Conservation (phyloP, 2,888 invertebrate genomes). For the Parnassius smintheus region DNA sequence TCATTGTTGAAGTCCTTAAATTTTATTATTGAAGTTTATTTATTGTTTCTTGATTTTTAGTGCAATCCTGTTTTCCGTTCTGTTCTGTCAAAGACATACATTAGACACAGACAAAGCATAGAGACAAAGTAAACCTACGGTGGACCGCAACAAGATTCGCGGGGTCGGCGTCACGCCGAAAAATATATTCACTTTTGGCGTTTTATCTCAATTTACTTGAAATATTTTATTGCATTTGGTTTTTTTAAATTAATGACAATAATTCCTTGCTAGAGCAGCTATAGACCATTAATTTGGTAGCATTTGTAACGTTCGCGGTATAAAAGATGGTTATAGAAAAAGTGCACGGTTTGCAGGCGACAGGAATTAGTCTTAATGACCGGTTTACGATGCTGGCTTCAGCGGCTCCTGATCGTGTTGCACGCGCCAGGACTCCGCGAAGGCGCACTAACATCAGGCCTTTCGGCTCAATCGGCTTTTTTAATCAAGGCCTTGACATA, state of each 20-base stretch:
- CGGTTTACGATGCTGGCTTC: constrained; percentile 56
- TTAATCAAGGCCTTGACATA: constrained; percentile 38
- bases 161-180: constrained; percentile 9
- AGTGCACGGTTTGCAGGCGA: constrained; percentile 70
- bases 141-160: constrained; percentile 8
- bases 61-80: too few species aligned
- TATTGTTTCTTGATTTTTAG: too few species aligned
- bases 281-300: too few species aligned
- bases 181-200: constrained; percentile 3
- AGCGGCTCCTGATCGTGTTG: constrained; percentile 34
- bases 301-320: neutral
- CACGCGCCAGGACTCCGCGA: constrained; percentile 38
- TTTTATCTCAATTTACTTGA: neutral
- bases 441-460: constrained; percentile 35
- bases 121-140: neutral
- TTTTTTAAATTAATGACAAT: too few species aligned
- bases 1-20: too few species aligned
- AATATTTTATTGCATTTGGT: too few species aligned
- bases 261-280: too few species aligned
- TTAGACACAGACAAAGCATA: too few species aligned
- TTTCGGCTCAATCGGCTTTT: constrained; percentile 11
- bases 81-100: too few species aligned
- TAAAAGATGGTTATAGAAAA: constrained; percentile 60
- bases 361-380: constrained; percentile 58
- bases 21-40: too few species aligned